Evolutionary conservation across 2,797 vertebrate genomes (phyloP), one percentile per base, ranked within the genome.

Genomic region (Hapalemur alaotrensis): DNA sequence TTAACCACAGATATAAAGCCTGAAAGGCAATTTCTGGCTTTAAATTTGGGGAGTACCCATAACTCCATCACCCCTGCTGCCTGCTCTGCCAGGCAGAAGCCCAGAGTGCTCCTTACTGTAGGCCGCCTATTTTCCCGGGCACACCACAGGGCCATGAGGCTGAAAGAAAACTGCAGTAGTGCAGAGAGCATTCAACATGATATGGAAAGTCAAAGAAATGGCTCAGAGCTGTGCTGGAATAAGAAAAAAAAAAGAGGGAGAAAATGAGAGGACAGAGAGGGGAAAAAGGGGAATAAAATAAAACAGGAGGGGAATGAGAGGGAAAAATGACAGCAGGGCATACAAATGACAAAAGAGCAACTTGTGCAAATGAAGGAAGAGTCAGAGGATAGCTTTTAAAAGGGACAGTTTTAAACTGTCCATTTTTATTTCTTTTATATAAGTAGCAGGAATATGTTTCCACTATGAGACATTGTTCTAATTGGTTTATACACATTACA

Each of bases 21-120:
- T 30, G 52, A 75, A 92, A 79, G 57, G 54, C 32, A 85, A 89
- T 41, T 79, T 73, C 32, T 75, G 13, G 50, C 54, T 82, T 48
- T 43, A 14, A 23, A 63, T 73, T 54, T 0, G 17, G 1, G 43
- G 41, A 6, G 4, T 2, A 14, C 2, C 3, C 0, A 18, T 23
- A 7, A 30, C 3, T 4, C 70, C 32, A 25, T 54, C 25, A 1
- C 17, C 9, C 35, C 23, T 50, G 22, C 0, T 8, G 23, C 10
- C n/a, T 6, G 4, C 13, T 32, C 23, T 14, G 12, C 32, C 5
- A 18, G 5, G 28, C 4, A 23, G n/a, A 2, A n/a, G 30, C 11
- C 0, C 30, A 25, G 1, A 10, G 30, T 5, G 11, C 9, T 10
- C 9, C 76, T 70, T 18, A 7, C 23, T 1, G 41, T 10, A 14